Base-by-base conservation (phyloP, 2,888 invertebrate genomes). In the Lobophora halterata region DNA sequence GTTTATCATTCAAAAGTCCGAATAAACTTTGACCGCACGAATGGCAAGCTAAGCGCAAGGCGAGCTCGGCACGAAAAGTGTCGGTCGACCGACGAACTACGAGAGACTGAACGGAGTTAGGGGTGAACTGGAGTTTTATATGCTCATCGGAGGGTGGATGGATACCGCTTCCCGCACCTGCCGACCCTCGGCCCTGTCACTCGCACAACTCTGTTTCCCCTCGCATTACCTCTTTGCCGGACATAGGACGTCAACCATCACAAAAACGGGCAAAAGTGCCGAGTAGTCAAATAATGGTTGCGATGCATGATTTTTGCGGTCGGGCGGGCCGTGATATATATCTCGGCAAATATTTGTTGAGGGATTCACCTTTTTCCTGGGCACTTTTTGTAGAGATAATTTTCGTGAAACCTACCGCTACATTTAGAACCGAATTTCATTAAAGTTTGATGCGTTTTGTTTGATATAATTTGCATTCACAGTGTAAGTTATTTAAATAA, bases 21-120 rank as follows among this genome's bases (percentile, higher is more conserved):
- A 52, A 65, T 61, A 77, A 78, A 79, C 64, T 79, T 79, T 76
- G 55, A 60, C 55, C 73, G 77, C 61, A 65, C 60, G 58, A 75
- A 76, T 77, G 49, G 66, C 71, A 67, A 59, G 61, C 63, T 55
- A 58, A 60, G 55, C 45, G 33, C 33, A 44, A 20, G 30, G 52
- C 19, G 27, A 33, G 40, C 35, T 46, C 38, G 25, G 39, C 9
- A 33, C 11, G 32, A 32, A 19, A 45, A 64, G 64, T 47, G 50
- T 30, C 32, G 8, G 25, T 34, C 36, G 28, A 57, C 55, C 61
- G 50, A 42, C 49, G 52, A 41, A 51, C 61, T 55, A 52, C 47
- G 57, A 52, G 55, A 52, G 60, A 75, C 76, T 76, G 71, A 58
- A 31, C 18, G 18, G 35, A 28, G 47, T 44, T 34, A 43, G 44